Conservation (phyloP, 2,113 vertebrate species). For the Anguilla japonica region DNA sequence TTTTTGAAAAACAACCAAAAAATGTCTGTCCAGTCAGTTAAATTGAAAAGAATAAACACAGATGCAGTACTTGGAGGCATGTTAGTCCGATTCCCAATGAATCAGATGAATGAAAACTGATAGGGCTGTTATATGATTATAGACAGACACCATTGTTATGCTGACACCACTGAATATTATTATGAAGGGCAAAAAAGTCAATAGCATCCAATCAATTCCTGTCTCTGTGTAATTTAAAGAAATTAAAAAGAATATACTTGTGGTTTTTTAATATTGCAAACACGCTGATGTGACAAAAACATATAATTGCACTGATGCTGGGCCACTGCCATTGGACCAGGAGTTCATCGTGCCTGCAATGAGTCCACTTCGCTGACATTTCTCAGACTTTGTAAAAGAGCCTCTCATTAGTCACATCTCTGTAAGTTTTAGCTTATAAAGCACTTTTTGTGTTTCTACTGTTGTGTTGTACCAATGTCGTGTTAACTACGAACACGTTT, state of each 20-base stretch:
- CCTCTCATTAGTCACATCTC: too few relatives aligned
- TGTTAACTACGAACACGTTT: too few relatives aligned
- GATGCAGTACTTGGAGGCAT: background rate
- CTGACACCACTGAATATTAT: slow-evolving; percentile 32
- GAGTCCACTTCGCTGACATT: slow-evolving; percentile 29
- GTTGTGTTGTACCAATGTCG: background rate
- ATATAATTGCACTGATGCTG: slow-evolving; percentile 39
- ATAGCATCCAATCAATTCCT: slow-evolving; percentile 35
- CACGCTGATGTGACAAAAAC: slow-evolving; percentile 37
- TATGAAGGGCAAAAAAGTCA: slow-evolving; percentile 33
- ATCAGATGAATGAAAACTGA: slow-evolving; percentile 8
- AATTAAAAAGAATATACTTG: slow-evolving; percentile 28
- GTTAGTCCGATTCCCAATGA: background rate
- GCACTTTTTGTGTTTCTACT: background rate
- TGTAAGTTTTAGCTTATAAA: too few relatives aligned
- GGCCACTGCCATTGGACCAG: slow-evolving; percentile 19
- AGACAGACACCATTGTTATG: slow-evolving; percentile 16
- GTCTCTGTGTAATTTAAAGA: slow-evolving; percentile 28
- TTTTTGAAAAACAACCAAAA: background rate
- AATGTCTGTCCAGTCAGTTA: background rate
- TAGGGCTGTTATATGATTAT: background rate
- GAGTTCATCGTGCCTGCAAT: slow-evolving; percentile 12
- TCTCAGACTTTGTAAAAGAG: background rate
- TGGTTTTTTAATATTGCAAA: slow-evolving; percentile 28
- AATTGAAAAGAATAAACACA: background rate